Percentiles rank a stretch among this genome's conserved stretches.
Conservation (phyloP, 2,888 invertebrate genomes). For the Stenurella melanura region DNA sequence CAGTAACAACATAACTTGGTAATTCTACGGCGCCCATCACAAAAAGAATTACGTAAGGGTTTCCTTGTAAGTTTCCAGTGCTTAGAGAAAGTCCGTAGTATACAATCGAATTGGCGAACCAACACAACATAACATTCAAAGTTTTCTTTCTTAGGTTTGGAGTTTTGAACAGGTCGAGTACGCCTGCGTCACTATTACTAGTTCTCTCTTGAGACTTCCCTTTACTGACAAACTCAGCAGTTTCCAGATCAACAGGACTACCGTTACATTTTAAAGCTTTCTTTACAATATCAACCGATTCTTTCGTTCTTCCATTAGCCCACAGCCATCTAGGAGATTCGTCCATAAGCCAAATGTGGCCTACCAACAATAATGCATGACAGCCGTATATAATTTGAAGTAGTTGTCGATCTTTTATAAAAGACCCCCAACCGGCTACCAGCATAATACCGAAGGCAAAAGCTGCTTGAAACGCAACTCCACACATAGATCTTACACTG, state of each 20-base stretch:
- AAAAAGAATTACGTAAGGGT: conserved; percentile 87
- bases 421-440: conserved; percentile 88
- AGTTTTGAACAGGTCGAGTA: conserved; percentile 85
- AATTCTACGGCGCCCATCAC: conserved; percentile 85
- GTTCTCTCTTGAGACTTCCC: conserved; percentile 74
- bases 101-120: conserved; percentile 92
- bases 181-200: conserved; percentile 75
- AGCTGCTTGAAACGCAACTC: conserved; percentile 85
- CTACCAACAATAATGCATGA: conserved; percentile 83
- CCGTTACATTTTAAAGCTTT: conserved; percentile 86
- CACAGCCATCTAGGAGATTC: conserved; percentile 93
- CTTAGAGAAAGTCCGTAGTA: conserved; percentile 91
- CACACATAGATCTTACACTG: conserved; percentile 86
- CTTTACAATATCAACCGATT: conserved; percentile 84
- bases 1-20: conserved; percentile 85
- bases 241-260: conserved; percentile 79
- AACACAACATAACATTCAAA: conserved; percentile 86
- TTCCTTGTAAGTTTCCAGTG: conserved; percentile 86
- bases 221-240: conserved; percentile 80
- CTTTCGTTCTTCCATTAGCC: conserved; percentile 84
- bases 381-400: conserved; percentile 88
- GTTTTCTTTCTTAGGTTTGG: conserved; percentile 87
- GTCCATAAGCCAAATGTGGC: conserved; percentile 92
- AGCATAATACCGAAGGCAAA: conserved; percentile 89
- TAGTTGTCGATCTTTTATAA: conserved; percentile 82